Conservation (phyloP, 2,113 vertebrate species). For the Pseudorectes ferrugineus region DNA sequence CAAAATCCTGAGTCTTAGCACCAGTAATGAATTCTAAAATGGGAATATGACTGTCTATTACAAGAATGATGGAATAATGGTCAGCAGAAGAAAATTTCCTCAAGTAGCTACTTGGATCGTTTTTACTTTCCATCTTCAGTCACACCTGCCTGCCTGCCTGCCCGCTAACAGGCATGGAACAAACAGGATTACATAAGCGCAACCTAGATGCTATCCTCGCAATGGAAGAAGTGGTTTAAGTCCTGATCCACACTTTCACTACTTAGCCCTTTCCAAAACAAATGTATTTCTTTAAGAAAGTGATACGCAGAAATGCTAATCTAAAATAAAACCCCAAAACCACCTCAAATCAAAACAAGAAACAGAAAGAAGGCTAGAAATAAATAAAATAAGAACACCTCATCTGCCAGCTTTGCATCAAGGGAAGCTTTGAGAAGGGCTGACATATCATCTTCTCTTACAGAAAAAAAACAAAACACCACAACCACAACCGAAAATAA, state of each 20-base stretch:
- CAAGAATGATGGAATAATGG: not conserved
- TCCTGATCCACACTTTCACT: rapidly evolving
- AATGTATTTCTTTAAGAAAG: not conserved
- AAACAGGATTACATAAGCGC: not conserved
- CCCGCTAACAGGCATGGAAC: not conserved
- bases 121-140: not conserved
- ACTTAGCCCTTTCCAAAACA: not conserved
- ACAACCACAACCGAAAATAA: not conserved
- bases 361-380: not conserved
- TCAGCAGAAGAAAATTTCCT: not conserved
- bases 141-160: not conserved
- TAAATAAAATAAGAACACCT: not conserved
- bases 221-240: not conserved
- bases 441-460: not conserved
- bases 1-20: not conserved
- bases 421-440: not conserved
- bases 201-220: not conserved
- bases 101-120: not conserved
- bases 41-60: not conserved
- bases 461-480: not conserved
- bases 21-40: not conserved
- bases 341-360: not conserved
- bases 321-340: not conserved
- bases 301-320: rapidly evolving
- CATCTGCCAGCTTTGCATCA: not conserved